These are phyloP conservation scores for Cheilosia vernalis DNA, from an alignment of 2,888 invertebrate genomes.

Conservation along the genomic window DNA sequence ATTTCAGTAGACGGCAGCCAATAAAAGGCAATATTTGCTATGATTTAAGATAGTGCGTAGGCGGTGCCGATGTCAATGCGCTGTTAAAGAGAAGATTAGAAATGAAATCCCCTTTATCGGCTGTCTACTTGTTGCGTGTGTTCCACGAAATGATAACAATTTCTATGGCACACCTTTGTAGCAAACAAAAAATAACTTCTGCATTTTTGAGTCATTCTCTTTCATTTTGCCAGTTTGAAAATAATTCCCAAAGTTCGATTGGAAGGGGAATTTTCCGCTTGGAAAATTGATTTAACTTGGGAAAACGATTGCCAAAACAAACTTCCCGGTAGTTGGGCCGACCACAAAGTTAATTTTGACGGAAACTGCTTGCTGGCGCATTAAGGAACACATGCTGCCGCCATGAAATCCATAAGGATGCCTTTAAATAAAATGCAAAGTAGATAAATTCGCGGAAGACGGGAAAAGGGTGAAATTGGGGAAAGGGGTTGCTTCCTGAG, in stretches of 20 bases:
- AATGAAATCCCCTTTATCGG: conserved; percentile 34
- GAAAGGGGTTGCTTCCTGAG: conserved; percentile 23
- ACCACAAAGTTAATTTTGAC: conserved; percentile 38
- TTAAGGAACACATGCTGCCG: conserved; percentile 41
- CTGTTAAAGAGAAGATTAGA: conserved; percentile 30
- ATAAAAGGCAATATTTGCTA: conserved; percentile 4
- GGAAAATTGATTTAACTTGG: too few relatives aligned
- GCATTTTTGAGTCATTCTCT: not conserved
- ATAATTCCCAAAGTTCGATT: too few relatives aligned
- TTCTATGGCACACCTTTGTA: not conserved
- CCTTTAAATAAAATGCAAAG: conserved; percentile 47
- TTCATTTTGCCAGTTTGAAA: too few relatives aligned
- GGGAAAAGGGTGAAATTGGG: conserved; percentile 18
- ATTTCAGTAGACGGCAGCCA: not conserved
- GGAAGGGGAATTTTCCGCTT: too few relatives aligned
- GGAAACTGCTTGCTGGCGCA: conserved; percentile 25
- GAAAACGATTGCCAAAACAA: not conserved
- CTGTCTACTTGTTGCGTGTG: conserved; percentile 20
- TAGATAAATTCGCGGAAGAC: conserved; percentile 23
- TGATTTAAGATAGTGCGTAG: conserved; percentile 1
- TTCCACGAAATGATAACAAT: conserved; percentile 18
- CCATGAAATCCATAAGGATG: conserved; percentile 17
- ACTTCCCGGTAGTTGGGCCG: not conserved
- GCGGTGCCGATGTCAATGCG: not conserved
- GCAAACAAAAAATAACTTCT: not conserved